phyloP scores from a whole-genome alignment of 2,797 vertebrate genomes.

The Phylloscopus collybita region DNA sequence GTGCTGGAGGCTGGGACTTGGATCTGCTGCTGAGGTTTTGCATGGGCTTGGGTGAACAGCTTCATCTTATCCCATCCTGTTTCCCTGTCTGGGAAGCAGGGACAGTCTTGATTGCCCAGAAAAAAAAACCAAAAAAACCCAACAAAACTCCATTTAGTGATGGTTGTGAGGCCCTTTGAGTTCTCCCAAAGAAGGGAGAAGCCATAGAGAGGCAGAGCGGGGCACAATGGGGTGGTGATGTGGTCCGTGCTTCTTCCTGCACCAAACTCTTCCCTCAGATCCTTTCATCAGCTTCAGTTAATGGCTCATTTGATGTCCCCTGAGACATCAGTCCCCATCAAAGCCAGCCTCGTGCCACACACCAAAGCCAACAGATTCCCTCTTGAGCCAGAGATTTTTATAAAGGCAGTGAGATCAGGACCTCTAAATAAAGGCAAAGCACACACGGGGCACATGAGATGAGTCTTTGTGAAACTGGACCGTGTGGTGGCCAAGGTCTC shows the following conservation, averaged over 20 bases:
- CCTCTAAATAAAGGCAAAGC: background rate
- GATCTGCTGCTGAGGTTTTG: background rate
- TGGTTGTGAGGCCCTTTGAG: background rate
- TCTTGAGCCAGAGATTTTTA: background rate
- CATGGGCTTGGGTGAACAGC: fast-evolving
- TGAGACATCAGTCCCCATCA: background rate
- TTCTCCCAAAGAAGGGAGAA: background rate
- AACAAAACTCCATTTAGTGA: background rate
- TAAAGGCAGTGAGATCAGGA: background rate
- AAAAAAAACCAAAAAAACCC: background rate
- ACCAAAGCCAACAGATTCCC: background rate
- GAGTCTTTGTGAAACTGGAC: background rate
- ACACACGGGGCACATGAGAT: background rate
- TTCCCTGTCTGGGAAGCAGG: background rate
- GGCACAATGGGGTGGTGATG: background rate
- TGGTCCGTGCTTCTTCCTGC: background rate
- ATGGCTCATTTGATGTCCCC: background rate
- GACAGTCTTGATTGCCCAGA: background rate
- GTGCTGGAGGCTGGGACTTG: background rate
- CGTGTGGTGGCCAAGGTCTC: fast-evolving
- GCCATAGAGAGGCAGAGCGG: background rate
- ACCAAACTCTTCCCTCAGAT: background rate
- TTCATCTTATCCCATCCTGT: background rate
- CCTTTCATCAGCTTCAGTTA: background rate
- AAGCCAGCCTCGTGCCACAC: fast-evolving